Evolutionary conservation across 2,888 invertebrate genomes (phyloP), one percentile per base, ranked within the genome.

Genomic region (Odontomyia ornata): DNA sequence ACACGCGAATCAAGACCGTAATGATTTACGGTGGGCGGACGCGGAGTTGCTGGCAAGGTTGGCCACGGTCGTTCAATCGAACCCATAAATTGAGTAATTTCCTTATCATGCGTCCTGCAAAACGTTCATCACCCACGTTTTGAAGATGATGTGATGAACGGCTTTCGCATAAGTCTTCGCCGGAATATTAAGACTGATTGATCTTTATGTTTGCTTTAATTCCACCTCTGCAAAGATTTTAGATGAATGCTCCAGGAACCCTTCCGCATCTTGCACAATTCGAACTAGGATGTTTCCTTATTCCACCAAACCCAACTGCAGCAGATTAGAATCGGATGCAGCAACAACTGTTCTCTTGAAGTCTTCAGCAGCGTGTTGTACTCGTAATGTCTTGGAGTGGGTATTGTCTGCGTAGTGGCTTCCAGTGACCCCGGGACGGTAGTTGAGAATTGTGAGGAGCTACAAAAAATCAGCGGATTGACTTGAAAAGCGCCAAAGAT

Each of bases 21-120:
- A 72, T 78, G 76, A 78, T 78, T 78, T 78, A 76, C 69, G 25
- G 77, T 77, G 71, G 77, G 77, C 77, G 77, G 77, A 76, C 64
- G 47, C 30, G 62, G 65, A 71, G 28, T 64, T 30, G 65, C 36
- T 57, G 65, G 43, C 43, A 64, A 72, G 71, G 69, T 72, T 56
- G 75, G 72, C 76, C 78, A 57, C 46, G 65, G 71, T 78, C 72
- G 71, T 64, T 65, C 78, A 65, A 76, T 72, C 76, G 72, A 65
- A 72, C 76, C 57, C 78, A 78, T 78, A 78, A 78, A 78, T 76
- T 78, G 78, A 78, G 76, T 60, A 76, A 78, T 78, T 78, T 78
- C 78, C 76, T 78, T 78, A 78, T 78, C 76, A 73, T 76, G 76
- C 72, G 57, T 76, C 30, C 65, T 71, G 69, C 47, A 78, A 72